These are phyloP conservation scores for Saguinus imperator DNA, from an alignment of 2,113 vertebrate genomes.

Conservation along the genomic window DNA sequence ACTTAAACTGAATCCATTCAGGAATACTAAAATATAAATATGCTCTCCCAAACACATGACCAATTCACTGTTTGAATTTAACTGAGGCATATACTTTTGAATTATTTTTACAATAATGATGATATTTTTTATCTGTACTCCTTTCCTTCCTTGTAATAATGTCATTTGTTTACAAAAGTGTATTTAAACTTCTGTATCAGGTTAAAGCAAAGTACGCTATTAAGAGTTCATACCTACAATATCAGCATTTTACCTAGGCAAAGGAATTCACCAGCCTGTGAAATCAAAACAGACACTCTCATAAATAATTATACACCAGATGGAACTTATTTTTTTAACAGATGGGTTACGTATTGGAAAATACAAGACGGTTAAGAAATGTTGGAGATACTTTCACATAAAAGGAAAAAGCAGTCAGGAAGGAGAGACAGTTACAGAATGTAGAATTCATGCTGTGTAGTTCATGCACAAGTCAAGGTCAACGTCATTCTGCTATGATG, in stretches of 20 bases:
- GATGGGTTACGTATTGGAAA: not conserved
- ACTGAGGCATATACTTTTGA: not conserved
- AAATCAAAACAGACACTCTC: not conserved
- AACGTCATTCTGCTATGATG: not conserved
- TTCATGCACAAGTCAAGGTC: not conserved
- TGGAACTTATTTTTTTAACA: not conserved
- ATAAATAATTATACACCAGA: not conserved
- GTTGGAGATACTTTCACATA: not conserved
- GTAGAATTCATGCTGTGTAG: not conserved
- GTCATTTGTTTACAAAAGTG: not conserved
- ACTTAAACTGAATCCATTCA: not conserved
- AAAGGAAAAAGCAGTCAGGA: not conserved
- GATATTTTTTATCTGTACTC: not conserved
- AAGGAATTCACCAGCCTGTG: not conserved
- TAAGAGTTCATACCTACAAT: not conserved
- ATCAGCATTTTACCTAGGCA: slow-evolving; percentile 5
- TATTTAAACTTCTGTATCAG: not conserved
- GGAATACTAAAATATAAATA: not conserved
- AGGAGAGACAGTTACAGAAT: not conserved
- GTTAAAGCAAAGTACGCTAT: not conserved
- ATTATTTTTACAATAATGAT: not conserved
- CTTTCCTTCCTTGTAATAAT: not conserved
- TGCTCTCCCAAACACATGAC: not conserved
- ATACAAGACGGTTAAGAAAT: not conserved
- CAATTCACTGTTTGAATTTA: not conserved